Evolutionary conservation across 2,797 vertebrate species (phyloP).

Genomic region (Trichosurus vulpecula): DNA sequence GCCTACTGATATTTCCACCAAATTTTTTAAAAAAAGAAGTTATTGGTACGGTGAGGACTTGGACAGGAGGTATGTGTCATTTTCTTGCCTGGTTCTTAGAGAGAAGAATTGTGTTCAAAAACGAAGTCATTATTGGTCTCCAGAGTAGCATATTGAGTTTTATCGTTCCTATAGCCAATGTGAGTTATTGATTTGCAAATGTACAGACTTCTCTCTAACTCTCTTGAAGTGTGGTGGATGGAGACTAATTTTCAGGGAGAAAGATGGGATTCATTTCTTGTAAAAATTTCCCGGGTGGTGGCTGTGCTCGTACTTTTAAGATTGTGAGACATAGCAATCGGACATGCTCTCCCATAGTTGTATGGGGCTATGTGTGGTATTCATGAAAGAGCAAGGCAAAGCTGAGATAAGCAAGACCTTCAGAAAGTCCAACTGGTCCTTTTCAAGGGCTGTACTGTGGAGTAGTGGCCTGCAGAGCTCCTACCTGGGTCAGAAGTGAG

Average conservation of each 20-base stretch:
- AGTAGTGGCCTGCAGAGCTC: neutral
- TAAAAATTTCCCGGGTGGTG: conserved; percentile 53
- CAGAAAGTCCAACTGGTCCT: neutral
- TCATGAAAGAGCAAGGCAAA: conserved; percentile 33
- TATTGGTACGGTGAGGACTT: neutral
- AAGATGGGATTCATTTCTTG: conserved; percentile 69
- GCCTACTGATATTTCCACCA: conserved; percentile 58
- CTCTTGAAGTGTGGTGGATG: conserved; percentile 59
- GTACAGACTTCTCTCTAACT: conserved; percentile 63
- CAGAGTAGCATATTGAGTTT: conserved; percentile 58
- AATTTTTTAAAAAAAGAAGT: neutral
- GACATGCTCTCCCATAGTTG: neutral
- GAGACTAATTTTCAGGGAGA: conserved; percentile 51
- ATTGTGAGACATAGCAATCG: neutral
- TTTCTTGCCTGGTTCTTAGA: conserved; percentile 54
- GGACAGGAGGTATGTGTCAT: conserved; percentile 53
- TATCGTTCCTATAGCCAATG: conserved; percentile 63
- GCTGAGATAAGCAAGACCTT: conserved; percentile 9
- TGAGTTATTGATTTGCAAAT: conserved; percentile 78
- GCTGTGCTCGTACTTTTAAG: conserved; percentile 51
- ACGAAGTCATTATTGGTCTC: conserved; percentile 68
- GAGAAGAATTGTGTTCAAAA: conserved; percentile 67
- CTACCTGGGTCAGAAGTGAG: neutral
- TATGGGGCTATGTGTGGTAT: neutral
- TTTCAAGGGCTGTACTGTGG: neutral